Evolutionary conservation across 2,797 vertebrate species (phyloP), one percentile per base, ranked within the genome.

Genomic region (Myripristis murdjan): DNA sequence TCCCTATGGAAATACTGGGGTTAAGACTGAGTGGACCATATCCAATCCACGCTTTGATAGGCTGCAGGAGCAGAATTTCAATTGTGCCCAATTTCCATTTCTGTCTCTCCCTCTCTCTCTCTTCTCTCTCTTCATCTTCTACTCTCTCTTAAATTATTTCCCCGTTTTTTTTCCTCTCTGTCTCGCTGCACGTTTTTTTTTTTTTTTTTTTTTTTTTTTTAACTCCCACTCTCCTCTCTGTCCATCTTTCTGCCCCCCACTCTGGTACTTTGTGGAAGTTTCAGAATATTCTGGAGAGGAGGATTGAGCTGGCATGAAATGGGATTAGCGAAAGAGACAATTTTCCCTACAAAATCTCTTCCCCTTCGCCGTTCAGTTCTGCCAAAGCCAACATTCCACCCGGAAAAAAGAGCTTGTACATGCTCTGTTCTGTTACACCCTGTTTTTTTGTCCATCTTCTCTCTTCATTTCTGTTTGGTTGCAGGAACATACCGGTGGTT

Each of bases 231-330:
- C 24, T 44, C 18, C 48, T 49, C 6, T 33, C 41, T 14, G 31
- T 81, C 65, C 39, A 47, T 62, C 58, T 37, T 15, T 35, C 23
- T 31, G 20, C 46, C 28, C n/a, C 6, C 15, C 7, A 35, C 2
- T 73, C 62, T 48, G 68, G 67, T 16, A 6, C 81, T 83, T 81
- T 90, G 71, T 82, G 73, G 78, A 82, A 58, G 77, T 86, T 84
- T 85, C 74, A 18, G 75, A 86, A 91, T 89, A 90, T 91, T 90
- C 75, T 60, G 54, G 47, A 77, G 71, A 88, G 86, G 18, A 59
- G 78, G 70, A 91, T 82, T 85, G 85, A 92, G 90, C 81, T 88
- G 77, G 87, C 89, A 86, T 94, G 87, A 93, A 92, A 93, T 92
- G 70, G 79, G 91, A 93, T 93, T 93, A 89, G 83, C 76, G 71